These are phyloP conservation scores for Lycorma delicatula DNA, from an alignment of 1,140 invertebrate species.

Conservation along the genomic window DNA sequence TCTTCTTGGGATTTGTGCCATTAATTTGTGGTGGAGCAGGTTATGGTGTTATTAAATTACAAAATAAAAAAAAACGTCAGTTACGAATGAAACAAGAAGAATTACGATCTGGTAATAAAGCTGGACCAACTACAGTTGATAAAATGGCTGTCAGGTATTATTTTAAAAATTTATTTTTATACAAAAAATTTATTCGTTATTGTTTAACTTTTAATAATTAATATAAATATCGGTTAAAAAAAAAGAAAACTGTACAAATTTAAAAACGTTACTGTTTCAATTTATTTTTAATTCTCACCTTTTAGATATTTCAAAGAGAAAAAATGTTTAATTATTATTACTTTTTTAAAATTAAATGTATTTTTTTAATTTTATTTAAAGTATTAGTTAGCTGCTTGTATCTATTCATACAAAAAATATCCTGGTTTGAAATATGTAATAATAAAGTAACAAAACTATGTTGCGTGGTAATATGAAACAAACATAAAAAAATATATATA, in stretches of 20 bases:
- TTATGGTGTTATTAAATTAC: constrained; percentile 85
- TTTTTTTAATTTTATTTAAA: too few relatives aligned
- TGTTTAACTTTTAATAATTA: not conserved
- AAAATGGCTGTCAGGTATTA: constrained; percentile 70
- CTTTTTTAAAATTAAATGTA: too few relatives aligned
- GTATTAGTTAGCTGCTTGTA: too few relatives aligned
- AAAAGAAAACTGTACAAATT: not conserved
- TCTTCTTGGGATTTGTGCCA: constrained; percentile 84
- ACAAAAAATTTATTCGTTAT: not conserved
- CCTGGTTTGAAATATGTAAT: too few relatives aligned
- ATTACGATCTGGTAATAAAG: constrained; percentile 40
- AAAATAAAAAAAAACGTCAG: constrained; percentile 70
- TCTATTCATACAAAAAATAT: too few relatives aligned
- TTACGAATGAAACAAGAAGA: constrained; percentile 71
- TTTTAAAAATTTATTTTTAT: too few relatives aligned
- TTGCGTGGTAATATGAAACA: too few relatives aligned
- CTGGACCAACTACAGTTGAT: constrained; percentile 61
- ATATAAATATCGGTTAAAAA: too few relatives aligned
- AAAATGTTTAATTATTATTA: too few relatives aligned
- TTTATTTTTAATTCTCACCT: not conserved
- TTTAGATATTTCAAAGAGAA: too few relatives aligned
- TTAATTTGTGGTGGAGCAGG: constrained; percentile 84
- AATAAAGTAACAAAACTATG: too few relatives aligned
- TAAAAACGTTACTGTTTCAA: not conserved
- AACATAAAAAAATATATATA: too few relatives aligned